phyloP scores from a whole-genome alignment of 2,113 vertebrate genomes.

The Lanius ludovicianus region DNA sequence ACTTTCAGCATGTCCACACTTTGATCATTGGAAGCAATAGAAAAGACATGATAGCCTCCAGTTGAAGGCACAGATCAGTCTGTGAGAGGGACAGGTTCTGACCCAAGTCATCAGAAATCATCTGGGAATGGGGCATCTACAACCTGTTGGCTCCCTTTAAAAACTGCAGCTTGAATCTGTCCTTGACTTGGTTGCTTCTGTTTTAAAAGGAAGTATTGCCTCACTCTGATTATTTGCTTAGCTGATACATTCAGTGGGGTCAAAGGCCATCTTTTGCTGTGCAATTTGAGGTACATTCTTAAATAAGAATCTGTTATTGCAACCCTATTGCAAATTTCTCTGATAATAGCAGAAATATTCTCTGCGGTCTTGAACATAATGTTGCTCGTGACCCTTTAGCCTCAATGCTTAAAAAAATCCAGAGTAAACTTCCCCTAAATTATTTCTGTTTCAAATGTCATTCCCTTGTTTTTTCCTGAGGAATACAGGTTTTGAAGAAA shows the following conservation, averaged over 20 bases:
- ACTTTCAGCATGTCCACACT: not conserved
- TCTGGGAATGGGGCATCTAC: accelerated
- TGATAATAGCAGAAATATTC: not conserved
- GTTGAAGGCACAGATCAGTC: not conserved
- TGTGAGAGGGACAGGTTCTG: not conserved
- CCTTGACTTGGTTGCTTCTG: not conserved
- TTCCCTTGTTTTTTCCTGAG: not conserved
- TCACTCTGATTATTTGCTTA: not conserved
- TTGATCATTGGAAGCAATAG: not conserved
- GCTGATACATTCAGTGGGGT: not conserved
- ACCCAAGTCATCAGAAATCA: not conserved
- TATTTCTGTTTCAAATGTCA: not conserved
- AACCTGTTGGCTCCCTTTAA: not conserved
- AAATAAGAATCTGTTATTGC: not conserved
- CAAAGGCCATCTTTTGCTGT: not conserved
- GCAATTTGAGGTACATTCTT: not conserved
- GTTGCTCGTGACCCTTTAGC: not conserved
- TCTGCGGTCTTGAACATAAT: not conserved
- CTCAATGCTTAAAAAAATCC: not conserved
- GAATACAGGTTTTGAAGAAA: not conserved
- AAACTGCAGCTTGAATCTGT: not conserved
- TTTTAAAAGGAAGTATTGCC: not conserved
- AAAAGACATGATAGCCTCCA: not conserved
- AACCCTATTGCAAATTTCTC: not conserved
- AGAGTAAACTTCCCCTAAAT: not conserved